phyloP scores from a whole-genome alignment of 2,113 vertebrate genomes.

The Bettongia penicillata region DNA sequence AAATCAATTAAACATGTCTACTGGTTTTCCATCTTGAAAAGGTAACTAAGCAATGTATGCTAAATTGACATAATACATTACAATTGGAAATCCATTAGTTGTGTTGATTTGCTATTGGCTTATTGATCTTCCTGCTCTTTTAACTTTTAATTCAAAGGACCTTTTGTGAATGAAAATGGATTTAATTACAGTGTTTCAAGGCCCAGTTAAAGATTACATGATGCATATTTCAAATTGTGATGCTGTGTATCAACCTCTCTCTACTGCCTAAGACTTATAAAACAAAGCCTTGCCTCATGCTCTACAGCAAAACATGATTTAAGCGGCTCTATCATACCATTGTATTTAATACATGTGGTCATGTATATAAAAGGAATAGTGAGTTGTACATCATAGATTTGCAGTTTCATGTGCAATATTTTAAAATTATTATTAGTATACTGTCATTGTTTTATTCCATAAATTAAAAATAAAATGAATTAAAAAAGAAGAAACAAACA shows the following conservation, averaged over 20 bases:
- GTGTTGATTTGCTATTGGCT: background rate
- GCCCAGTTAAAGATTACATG: background rate
- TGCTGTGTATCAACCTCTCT: background rate
- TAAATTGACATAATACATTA: background rate
- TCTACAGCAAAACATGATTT: background rate
- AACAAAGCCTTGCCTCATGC: background rate
- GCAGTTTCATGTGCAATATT: background rate
- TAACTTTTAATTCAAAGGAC: constrained; percentile 30
- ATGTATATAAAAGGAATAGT: background rate
- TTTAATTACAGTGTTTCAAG: background rate
- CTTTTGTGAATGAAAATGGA: background rate
- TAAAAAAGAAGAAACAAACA: background rate
- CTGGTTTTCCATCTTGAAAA: background rate
- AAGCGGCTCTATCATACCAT: background rate
- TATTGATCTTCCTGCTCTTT: background rate
- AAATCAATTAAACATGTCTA: constrained; percentile 13
- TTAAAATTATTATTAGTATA: background rate
- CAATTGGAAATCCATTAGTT: background rate
- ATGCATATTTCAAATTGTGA: background rate
- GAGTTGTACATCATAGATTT: background rate
- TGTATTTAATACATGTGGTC: background rate
- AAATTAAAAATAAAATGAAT: background rate
- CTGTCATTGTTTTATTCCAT: background rate
- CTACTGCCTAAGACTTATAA: background rate
- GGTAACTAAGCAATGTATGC: background rate